These are phyloP conservation scores for Clarias batrachus DNA, from an alignment of 2,113 vertebrate genomes.

Conservation along the genomic window DNA sequence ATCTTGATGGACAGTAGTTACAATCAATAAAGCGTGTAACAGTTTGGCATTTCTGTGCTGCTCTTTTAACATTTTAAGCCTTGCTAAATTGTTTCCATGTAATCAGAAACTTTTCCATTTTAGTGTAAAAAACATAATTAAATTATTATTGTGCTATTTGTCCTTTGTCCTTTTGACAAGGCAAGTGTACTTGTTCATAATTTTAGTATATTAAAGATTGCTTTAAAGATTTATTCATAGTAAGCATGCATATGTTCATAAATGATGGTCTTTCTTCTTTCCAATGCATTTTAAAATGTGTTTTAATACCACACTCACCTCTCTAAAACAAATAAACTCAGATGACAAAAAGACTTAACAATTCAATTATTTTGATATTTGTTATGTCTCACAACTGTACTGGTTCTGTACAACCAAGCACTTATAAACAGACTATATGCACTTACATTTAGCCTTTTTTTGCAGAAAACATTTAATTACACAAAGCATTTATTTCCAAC, in stretches of 20 bases:
- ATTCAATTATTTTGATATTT: neutral
- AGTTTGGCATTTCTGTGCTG: no score
- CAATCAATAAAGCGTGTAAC: neutral
- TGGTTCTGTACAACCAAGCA: neutral
- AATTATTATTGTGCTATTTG: neutral
- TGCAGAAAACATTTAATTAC: neutral
- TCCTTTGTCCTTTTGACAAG: neutral
- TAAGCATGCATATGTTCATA: neutral
- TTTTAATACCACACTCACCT: neutral
- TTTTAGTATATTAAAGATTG: neutral
- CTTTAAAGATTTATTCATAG: neutral
- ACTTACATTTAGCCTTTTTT: neutral
- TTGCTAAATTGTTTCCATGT: neutral
- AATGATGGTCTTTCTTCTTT: neutral
- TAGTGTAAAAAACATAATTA: neutral
- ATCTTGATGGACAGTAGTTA: neutral
- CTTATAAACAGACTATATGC: neutral
- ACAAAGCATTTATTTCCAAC: neutral
- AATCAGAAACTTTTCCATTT: neutral
- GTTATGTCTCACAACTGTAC: neutral
- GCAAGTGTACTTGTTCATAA: neutral
- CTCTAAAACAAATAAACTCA: no score
- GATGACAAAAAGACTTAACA: no score
- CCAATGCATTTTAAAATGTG: neutral
- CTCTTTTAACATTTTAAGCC: neutral